Evolutionary conservation across 2,113 vertebrate species (phyloP).

Genomic region (Ancistrus triradiatus): DNA sequence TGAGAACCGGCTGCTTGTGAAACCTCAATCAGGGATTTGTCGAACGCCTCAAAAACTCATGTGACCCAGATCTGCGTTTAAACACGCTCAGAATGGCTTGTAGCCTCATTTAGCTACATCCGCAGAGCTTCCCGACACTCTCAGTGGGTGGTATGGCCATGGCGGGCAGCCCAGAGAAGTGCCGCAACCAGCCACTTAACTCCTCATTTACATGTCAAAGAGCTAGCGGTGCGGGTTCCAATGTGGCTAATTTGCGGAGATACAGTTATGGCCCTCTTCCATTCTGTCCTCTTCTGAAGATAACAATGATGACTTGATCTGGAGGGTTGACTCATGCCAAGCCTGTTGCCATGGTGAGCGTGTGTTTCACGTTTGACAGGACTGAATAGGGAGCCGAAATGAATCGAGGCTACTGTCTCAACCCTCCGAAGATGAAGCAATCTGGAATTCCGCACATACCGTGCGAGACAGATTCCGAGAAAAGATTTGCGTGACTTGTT

Average conservation of each 20-base stretch:
- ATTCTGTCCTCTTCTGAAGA: slow-evolving; percentile 59
- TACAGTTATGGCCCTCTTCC: slow-evolving; percentile 69
- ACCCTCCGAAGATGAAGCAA: slow-evolving; percentile 16
- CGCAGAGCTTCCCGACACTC: slow-evolving; percentile 63
- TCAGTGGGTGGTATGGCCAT: slow-evolving; percentile 66
- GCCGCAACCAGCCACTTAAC: slow-evolving; percentile 58
- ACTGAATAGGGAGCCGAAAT: slow-evolving; percentile 49
- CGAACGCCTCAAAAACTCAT: neutral
- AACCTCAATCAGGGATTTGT: neutral
- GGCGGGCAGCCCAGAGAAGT: slow-evolving; percentile 66
- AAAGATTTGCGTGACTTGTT: slow-evolving; percentile 57
- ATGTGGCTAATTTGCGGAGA: slow-evolving; percentile 70
- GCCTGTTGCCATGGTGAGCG: slow-evolving; percentile 64
- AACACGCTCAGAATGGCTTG: slow-evolving; percentile 50
- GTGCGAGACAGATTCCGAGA: slow-evolving; percentile 51
- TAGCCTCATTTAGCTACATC: slow-evolving; percentile 60
- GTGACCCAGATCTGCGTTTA: slow-evolving; percentile 44
- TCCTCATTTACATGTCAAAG: slow-evolving; percentile 76
- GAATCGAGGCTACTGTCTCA: slow-evolving; percentile 62
- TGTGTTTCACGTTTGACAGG: slow-evolving; percentile 49
- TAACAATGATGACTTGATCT: slow-evolving; percentile 66
- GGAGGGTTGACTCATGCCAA: slow-evolving; percentile 67
- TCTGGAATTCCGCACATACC: slow-evolving; percentile 62
- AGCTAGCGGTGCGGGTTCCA: slow-evolving; percentile 55
- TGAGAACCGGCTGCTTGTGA: too few species aligned